A percentile compares a stretch with the other conserved stretches of the same genome.
phyloP scores from a whole-genome alignment of 2,888 invertebrate species.

The Portevinia maculata region DNA sequence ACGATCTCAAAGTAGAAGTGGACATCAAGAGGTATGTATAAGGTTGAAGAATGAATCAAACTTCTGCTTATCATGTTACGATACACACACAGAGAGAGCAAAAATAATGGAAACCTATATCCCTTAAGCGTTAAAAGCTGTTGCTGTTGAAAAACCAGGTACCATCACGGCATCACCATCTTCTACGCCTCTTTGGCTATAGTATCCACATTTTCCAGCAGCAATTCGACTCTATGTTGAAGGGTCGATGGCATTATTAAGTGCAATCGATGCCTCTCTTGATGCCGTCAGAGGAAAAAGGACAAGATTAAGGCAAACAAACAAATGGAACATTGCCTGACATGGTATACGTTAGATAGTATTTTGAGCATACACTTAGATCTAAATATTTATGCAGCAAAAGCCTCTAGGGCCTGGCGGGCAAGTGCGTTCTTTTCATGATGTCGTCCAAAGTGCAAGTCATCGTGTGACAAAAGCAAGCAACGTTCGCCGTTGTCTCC shows the following conservation, averaged over 20 bases:
- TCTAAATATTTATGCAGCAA: slow-evolving; percentile 57
- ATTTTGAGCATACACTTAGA: slow-evolving; percentile 36
- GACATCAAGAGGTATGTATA: slow-evolving; percentile 17
- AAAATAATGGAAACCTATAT: slow-evolving; percentile 9
- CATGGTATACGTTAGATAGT: slow-evolving; percentile 7
- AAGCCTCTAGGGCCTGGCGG: slow-evolving; percentile 49
- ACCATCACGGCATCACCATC: slow-evolving; percentile 10
- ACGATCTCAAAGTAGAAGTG: slow-evolving; percentile 25
- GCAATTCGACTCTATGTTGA: slow-evolving; percentile 20
- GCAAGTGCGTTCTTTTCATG: slow-evolving; percentile 63
- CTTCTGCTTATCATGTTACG: slow-evolving; percentile 60
- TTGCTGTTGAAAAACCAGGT: slow-evolving; percentile 52
- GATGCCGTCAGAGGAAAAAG: slow-evolving; percentile 17
- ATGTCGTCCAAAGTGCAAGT: slow-evolving; percentile 56
- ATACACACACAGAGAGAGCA: slow-evolving; percentile 17
- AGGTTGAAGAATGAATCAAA: slow-evolving; percentile 52
- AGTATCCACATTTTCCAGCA: slow-evolving; percentile 27
- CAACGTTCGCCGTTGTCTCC: slow-evolving; percentile 60
- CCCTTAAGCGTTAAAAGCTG: slow-evolving; percentile 49
- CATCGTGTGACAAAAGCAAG: slow-evolving; percentile 69
- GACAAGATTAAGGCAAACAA: slow-evolving; percentile 42
- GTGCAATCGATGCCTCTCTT: slow-evolving; percentile 59
- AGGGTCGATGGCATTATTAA: slow-evolving; percentile 60
- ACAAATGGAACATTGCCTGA: slow-evolving; percentile 48
- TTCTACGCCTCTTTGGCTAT: background rate